phyloP scores from a whole-genome alignment of 2,888 invertebrate species.

The Dolomedes plantarius region DNA sequence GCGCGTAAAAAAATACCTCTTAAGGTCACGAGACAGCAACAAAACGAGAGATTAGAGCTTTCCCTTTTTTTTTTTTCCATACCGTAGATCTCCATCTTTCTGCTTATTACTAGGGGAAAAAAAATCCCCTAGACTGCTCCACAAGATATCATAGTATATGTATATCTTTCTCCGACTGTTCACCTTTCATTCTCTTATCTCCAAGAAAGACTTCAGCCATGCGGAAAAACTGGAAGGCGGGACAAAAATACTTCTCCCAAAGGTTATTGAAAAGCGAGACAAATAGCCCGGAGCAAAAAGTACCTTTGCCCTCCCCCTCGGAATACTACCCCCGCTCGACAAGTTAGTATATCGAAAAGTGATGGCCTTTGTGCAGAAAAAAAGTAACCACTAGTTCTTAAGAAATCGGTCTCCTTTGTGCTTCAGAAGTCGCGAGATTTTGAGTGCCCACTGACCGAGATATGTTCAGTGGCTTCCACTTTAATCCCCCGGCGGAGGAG shows the following conservation, averaged over 20 bases:
- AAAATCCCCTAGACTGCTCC: not conserved
- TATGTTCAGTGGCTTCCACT: not conserved
- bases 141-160: not conserved
- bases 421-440: not conserved
- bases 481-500: not conserved
- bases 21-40: too few relatives aligned
- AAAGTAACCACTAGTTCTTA: not conserved
- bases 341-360: constrained; percentile 5
- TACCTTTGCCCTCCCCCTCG: not conserved
- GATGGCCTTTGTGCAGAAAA: not conserved
- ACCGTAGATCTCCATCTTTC: not conserved
- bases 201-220: constrained; percentile 23
- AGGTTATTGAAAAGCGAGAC: constrained; percentile 66
- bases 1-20: too few relatives aligned
- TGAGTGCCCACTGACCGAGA: not conserved
- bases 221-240: constrained; percentile 51
- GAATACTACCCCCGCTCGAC: not conserved
- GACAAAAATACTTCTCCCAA: constrained; percentile 44
- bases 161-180: not conserved
- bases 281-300: constrained; percentile 45
- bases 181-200: constrained; percentile 1
- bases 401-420: constrained; percentile 5
- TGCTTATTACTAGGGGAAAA: not conserved
- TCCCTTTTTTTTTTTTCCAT: not conserved
- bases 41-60: too few relatives aligned